Conservation (phyloP, 1,140 invertebrate species). For the Cardiocondyla obscurior region DNA sequence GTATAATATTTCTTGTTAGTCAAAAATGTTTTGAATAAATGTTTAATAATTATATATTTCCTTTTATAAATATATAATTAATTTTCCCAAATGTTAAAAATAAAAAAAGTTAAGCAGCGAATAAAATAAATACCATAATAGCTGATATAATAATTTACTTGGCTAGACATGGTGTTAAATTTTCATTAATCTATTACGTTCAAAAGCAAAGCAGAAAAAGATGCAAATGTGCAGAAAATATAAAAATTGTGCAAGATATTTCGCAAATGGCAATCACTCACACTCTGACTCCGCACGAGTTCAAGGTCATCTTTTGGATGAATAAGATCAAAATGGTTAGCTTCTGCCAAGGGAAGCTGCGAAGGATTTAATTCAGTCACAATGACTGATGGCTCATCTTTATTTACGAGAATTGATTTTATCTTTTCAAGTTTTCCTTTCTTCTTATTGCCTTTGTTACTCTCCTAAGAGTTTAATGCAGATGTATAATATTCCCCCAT, state of each 20-base stretch:
- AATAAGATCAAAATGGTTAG: conserved; percentile 91
- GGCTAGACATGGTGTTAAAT: neutral
- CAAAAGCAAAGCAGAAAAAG: neutral
- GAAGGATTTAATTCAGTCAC: conserved; percentile 73
- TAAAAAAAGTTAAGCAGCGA: neutral
- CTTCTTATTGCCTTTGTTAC: conserved; percentile 82
- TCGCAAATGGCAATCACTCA: conserved; percentile 74
- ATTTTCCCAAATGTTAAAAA: neutral
- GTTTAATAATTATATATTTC: neutral
- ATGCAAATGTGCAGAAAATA: conserved; percentile 46
- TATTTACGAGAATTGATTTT: conserved; percentile 88
- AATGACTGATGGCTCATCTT: conserved; percentile 85
- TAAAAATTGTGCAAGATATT: conserved; percentile 18
- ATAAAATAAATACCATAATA: neutral
- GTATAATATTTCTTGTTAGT: conserved; percentile 23
- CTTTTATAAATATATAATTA: neutral
- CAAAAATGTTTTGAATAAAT: conserved; percentile 4
- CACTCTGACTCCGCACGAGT: conserved; percentile 83
- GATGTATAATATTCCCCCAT: conserved; percentile 59
- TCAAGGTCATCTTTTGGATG: conserved; percentile 93
- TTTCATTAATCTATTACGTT: neutral
- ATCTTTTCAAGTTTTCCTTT: conserved; percentile 84
- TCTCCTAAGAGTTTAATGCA: conserved; percentile 78
- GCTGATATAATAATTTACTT: neutral
- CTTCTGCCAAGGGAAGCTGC: conserved; percentile 73